phyloP scores from a whole-genome alignment of 2,888 invertebrate genomes.

The Microplitis deprimator region DNA sequence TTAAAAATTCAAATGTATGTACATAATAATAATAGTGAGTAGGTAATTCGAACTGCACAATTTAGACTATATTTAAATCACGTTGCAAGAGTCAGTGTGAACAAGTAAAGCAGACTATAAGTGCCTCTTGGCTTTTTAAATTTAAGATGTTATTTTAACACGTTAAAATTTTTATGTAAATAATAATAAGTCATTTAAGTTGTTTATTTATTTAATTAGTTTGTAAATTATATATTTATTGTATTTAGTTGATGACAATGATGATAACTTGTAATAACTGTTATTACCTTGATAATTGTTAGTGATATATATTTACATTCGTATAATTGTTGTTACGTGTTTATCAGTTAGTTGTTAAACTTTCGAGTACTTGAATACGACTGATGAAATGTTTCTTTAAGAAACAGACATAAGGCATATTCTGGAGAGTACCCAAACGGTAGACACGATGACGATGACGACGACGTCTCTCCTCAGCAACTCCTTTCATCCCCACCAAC shows the following conservation, averaged over 20 bases:
- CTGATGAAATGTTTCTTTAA: slow-evolving; percentile 53
- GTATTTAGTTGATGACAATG: neutral
- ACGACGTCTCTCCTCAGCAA: slow-evolving; percentile 26
- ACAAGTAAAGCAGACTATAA: slow-evolving; percentile 9
- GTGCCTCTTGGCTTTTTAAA: neutral
- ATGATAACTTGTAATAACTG: slow-evolving; percentile 15
- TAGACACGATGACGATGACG: slow-evolving; percentile 21
- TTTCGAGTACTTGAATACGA: slow-evolving; percentile 51
- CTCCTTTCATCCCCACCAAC: slow-evolving; percentile 49
- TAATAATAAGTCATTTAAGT: neutral
- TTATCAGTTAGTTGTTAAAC: slow-evolving; percentile 38
- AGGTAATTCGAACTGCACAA: slow-evolving; percentile 43
- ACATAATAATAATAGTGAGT: slow-evolving; percentile 9
- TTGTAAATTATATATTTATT: neutral
- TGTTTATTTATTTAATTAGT: neutral
- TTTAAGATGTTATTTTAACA: neutral
- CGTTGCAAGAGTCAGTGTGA: slow-evolving; percentile 17
- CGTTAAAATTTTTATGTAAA: neutral
- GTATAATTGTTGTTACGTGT: slow-evolving; percentile 19
- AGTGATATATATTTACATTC: slow-evolving; percentile 11
- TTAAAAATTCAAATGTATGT: neutral
- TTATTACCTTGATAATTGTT: slow-evolving; percentile 1
- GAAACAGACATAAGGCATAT: slow-evolving; percentile 44
- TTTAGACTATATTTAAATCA: slow-evolving; percentile 45
- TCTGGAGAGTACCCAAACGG: slow-evolving; percentile 44